Base-by-base conservation (phyloP, 1,140 invertebrate species). In the Pogonognathellus flavescens region DNA sequence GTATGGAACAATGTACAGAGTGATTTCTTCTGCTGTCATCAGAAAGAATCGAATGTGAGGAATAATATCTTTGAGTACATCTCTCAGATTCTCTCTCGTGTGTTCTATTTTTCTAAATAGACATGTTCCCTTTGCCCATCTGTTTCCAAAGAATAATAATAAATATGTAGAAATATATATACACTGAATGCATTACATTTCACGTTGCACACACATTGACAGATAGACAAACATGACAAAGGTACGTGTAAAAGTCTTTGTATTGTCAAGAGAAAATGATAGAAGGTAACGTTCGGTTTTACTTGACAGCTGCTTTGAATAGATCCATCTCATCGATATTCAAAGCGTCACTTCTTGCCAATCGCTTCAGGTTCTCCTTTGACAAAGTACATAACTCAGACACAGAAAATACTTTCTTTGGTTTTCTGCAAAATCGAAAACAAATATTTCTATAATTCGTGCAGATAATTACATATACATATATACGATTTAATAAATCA, bases 251-350 rank as follows among this genome's bases (percentile, higher is more conserved):
- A 66, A 66, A 22, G 62, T 66, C 22, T 60, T 60, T 25, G 62
- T 25, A 66, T 66, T 20, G 62, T 25, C 22, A 11, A 13, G 20
- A 25, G 22, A 66, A 66, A 66, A 66, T 66, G 25, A 66, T 66
- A 66, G 62, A 66, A 66, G 25, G 31, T 41, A 41, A 41, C 31
- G 22, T 20, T 14, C 14, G 22, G 20, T 66, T 66, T 76, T 76
- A 76, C 70, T 76, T 76, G 14, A 76, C 70, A 18, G 41, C 70
- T 41, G 70, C 25, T 76, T 50, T 76, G 70, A 76, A 76, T 49
- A 76, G 70, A 76, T 76, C 70, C 70, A 76, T 50, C 70, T 76
- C 70, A 76, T 76, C 25, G 41, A 76, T 76, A 76, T 76, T 76
- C 70, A 76, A 76, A 76, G 70, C 70, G 41, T 76, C 70, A 49